Percentiles rank a stretch among this genome's conserved stretches.
Conservation (phyloP, 1,140 invertebrate genomes). For the Cephus cinctus region DNA sequence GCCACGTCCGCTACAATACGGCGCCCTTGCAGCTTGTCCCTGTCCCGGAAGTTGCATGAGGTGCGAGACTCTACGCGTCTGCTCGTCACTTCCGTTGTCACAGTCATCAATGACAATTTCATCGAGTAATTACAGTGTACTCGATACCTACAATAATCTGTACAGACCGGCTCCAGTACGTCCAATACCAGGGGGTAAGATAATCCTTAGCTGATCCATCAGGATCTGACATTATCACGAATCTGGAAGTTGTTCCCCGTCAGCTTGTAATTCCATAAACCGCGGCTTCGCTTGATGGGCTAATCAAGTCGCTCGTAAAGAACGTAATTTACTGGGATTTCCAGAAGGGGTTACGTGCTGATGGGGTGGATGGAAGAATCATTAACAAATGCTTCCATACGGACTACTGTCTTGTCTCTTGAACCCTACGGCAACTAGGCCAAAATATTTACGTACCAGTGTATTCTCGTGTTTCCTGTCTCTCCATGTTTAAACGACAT, state of each 20-base stretch:
- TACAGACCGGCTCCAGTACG: constrained; percentile 38
- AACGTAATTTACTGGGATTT: no score
- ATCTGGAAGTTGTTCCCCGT: no score
- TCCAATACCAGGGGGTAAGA: constrained; percentile 38
- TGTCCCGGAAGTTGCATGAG: constrained; percentile 29
- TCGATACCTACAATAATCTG: constrained; percentile 32
- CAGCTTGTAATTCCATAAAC: no score
- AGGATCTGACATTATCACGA: no score
- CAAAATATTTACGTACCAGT: constrained; percentile 50
- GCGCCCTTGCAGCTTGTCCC: constrained; percentile 21
- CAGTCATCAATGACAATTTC: constrained; percentile 12
- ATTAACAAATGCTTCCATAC: constrained; percentile 46
- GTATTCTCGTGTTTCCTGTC: constrained; percentile 53
- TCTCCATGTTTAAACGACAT: constrained; percentile 54
- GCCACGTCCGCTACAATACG: constrained; percentile 20
- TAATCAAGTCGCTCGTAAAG: no score
- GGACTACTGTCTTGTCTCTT: constrained; percentile 33
- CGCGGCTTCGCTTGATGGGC: no score
- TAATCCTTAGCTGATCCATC: no score
- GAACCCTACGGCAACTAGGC: constrained; percentile 37
- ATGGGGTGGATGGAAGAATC: constrained; percentile 17
- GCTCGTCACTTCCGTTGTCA: constrained; percentile 16
- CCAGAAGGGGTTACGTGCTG: constrained; percentile 19
- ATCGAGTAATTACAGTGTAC: constrained; percentile 18
- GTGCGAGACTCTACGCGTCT: constrained; percentile 26